Conservation (phyloP, 30 jellyfish, hydroid and myxozoan species). For the Sanderia malayensis region DNA sequence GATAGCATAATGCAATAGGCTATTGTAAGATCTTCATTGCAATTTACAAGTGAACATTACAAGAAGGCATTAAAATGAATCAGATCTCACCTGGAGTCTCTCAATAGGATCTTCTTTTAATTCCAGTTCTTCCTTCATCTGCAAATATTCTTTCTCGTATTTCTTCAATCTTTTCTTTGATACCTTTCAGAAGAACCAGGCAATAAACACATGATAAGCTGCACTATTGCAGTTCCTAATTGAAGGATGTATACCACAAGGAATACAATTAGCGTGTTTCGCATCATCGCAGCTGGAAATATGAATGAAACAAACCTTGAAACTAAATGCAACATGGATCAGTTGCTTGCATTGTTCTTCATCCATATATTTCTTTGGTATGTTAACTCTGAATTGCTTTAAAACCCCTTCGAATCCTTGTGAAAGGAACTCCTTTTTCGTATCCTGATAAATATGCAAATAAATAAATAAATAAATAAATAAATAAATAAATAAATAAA, state of each 20-base stretch:
- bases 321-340: constrained; percentile 47
- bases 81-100: constrained; percentile 46
- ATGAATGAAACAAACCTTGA: constrained; percentile 49
- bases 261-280: too few relatives aligned
- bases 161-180: constrained; percentile 62
- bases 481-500: too few relatives aligned
- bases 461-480: too few relatives aligned
- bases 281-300: background rate
- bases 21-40: too few relatives aligned
- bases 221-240: too few relatives aligned
- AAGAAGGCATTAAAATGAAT: too few relatives aligned
- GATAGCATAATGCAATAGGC: too few relatives aligned
- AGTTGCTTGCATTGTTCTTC: constrained; percentile 56
- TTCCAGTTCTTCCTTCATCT: constrained; percentile 78
- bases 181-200: too few relatives aligned
- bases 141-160: constrained; percentile 57
- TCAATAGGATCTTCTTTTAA: constrained; percentile 81
- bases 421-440: constrained; percentile 61
- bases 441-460: too few relatives aligned
- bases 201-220: too few relatives aligned
- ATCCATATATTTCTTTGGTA: constrained; percentile 77
- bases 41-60: too few relatives aligned
- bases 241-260: too few relatives aligned
- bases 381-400: constrained; percentile 74
- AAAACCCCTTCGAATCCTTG: constrained; percentile 79